Percentiles rank a stretch among this genome's conserved stretches.
Evolutionary conservation across 2,797 vertebrate genomes (phyloP).

Genomic region (Glossophaga mutica): DNA sequence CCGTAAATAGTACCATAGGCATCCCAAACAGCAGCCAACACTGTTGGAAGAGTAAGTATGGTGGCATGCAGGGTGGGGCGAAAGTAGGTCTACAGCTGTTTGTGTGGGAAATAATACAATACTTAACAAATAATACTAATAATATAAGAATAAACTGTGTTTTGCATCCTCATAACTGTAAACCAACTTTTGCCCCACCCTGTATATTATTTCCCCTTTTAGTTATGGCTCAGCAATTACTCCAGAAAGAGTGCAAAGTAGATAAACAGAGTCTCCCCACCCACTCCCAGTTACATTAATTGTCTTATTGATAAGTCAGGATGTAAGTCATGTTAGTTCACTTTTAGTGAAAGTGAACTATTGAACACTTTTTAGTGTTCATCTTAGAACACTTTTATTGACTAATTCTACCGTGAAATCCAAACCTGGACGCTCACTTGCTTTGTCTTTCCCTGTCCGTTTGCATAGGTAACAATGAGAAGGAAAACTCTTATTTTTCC

Average conservation of each 20-base stretch:
- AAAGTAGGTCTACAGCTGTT: not conserved
- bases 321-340: not conserved
- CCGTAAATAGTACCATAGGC: not conserved
- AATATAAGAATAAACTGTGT: not conserved
- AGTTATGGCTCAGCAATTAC: not conserved
- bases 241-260: not conserved
- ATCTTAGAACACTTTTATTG: slow-evolving; percentile 18
- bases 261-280: not conserved
- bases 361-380: no score
- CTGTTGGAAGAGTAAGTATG: not conserved
- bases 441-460: not conserved
- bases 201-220: not conserved
- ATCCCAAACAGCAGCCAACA: not conserved
- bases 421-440: not conserved
- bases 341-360: no score
- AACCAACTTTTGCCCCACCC: not conserved
- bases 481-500: not conserved
- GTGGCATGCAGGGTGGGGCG: not conserved
- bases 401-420: not conserved
- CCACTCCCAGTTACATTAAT: not conserved
- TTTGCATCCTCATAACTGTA: not conserved
- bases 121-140: not conserved
- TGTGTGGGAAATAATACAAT: not conserved
- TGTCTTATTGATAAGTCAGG: not conserved
- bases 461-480: not conserved